phyloP scores from a whole-genome alignment of 2,888 invertebrate species.

The Thalpophila matura region DNA sequence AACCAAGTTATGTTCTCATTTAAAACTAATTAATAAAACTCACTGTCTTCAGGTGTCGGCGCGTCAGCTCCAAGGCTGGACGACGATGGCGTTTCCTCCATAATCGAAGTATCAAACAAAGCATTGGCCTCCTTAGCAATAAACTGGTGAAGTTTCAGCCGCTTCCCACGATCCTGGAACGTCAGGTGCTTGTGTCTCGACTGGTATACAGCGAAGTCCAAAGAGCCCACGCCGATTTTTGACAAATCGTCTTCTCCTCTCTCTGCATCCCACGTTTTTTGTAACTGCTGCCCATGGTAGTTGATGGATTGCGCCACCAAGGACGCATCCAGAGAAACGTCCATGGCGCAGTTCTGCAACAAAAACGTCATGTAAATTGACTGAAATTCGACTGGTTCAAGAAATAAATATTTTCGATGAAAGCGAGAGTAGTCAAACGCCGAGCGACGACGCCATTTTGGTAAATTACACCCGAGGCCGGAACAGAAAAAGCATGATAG shows the following conservation, averaged over 20 bases:
- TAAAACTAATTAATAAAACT: conserved; percentile 67
- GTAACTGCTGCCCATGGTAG: conserved; percentile 96
- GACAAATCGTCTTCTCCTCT: conserved; percentile 94
- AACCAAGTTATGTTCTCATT: not conserved
- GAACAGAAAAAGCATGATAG: not conserved
- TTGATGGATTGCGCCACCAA: conserved; percentile 93
- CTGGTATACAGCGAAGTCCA: conserved; percentile 94
- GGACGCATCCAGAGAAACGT: conserved; percentile 86
- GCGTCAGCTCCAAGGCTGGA: conserved; percentile 89
- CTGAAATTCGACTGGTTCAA: too few species aligned
- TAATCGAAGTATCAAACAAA: conserved; percentile 92
- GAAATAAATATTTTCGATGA: conserved; percentile 16
- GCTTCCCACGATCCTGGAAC: conserved; percentile 95
- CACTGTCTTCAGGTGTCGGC: conserved; percentile 90
- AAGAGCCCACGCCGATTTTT: conserved; percentile 90
- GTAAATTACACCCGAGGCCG: conserved; percentile 14
- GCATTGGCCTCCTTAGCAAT: conserved; percentile 95
- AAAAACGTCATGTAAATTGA: conserved; percentile 17
- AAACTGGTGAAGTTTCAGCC: conserved; percentile 96
- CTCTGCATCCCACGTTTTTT: conserved; percentile 97
- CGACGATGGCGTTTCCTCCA: conserved; percentile 86
- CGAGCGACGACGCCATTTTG: conserved; percentile 62
- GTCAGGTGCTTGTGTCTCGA: conserved; percentile 95
- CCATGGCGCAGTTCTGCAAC: conserved; percentile 75
- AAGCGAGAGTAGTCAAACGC: conserved; percentile 43